Conservation (phyloP, 2,113 vertebrate genomes). For the Rhinolophus ferrumequinum region DNA sequence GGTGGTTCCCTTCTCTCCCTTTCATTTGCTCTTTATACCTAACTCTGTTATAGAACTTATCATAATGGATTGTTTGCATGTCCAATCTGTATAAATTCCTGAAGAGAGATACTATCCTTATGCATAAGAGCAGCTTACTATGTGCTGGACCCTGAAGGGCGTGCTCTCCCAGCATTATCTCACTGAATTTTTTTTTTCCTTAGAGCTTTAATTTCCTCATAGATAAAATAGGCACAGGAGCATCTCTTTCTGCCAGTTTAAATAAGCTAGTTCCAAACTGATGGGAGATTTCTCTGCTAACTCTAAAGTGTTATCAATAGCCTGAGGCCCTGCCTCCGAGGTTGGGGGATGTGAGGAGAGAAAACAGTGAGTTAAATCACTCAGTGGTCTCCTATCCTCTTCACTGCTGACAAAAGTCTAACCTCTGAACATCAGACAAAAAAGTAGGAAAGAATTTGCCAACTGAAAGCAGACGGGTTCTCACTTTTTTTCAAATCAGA, state of each 20-base stretch:
- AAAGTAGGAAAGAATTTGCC: background rate
- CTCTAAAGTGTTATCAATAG: background rate
- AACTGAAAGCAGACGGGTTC: background rate
- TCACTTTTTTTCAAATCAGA: background rate
- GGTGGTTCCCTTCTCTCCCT: background rate
- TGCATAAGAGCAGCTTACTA: background rate
- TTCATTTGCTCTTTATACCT: background rate
- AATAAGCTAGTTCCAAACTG: background rate
- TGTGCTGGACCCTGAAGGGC: background rate
- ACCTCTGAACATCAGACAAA: background rate
- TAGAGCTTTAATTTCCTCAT: background rate
- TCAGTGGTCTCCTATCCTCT: background rate
- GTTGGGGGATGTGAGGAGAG: background rate
- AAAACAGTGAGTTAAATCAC: background rate
- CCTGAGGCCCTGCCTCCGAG: background rate
- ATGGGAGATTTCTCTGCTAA: background rate
- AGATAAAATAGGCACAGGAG: background rate
- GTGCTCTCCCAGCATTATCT: background rate
- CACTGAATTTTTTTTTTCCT: background rate
- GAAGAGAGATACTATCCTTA: background rate
- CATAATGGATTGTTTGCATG: background rate
- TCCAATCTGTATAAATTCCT: background rate
- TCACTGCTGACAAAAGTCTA: background rate
- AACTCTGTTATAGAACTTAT: background rate
- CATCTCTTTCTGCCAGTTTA: background rate